phyloP scores from a whole-genome alignment of 1,140 invertebrate genomes.

The Anastrepha ludens region DNA sequence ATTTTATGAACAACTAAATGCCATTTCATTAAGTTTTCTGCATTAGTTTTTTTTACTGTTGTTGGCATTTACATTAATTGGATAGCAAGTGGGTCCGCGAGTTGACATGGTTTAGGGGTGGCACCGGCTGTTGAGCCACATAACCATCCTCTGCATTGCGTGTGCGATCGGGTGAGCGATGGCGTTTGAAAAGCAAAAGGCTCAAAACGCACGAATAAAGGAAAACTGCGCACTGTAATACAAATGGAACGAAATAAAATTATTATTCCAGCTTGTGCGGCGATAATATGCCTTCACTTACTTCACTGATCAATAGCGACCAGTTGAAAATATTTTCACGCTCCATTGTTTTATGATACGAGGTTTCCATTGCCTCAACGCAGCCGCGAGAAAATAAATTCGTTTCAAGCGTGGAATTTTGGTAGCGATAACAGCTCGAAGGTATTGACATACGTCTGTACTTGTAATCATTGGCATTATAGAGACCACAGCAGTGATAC shows the following conservation, averaged over 20 bases:
- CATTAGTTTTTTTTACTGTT: neutral
- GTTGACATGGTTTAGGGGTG: constrained; percentile 1
- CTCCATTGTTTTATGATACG: constrained; percentile 35
- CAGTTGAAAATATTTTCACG: constrained; percentile 55
- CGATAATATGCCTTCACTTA: constrained; percentile 22
- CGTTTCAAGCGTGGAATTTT: constrained; percentile 59
- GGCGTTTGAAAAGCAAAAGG: neutral
- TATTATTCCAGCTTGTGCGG: neutral
- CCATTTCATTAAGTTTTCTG: no score
- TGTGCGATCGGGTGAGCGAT: neutral
- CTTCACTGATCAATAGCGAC: constrained; percentile 52
- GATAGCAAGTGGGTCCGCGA: constrained; percentile 24
- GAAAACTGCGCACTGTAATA: constrained; percentile 11
- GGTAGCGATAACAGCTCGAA: constrained; percentile 67
- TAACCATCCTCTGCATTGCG: neutral
- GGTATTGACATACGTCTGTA: constrained; percentile 63
- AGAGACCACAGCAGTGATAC: constrained; percentile 65
- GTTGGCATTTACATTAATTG: neutral
- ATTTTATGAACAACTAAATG: no score
- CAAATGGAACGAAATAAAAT: neutral
- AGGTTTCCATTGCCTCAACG: constrained; percentile 52
- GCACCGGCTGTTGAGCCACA: neutral
- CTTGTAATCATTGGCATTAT: constrained; percentile 64
- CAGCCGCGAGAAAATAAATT: constrained; percentile 62
- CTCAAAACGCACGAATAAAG: constrained; percentile 23